Evolutionary conservation across 2,888 invertebrate species (phyloP), one percentile per base, ranked within the genome.

Genomic region (Sipha maydis): DNA sequence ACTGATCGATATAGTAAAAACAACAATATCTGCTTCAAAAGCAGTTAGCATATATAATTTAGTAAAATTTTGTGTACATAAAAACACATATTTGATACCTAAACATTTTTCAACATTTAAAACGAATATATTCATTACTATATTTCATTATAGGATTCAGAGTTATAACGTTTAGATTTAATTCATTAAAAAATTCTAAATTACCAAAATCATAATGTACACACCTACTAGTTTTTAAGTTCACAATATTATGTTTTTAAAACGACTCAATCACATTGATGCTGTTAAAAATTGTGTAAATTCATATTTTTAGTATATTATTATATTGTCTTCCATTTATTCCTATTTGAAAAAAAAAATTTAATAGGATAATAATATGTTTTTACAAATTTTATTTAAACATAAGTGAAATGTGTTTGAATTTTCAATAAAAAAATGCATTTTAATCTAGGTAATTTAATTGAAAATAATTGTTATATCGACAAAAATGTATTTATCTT

Each of bases 311-410:
- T 88, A 88, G 88, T 82, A 82, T 82, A 82, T 80, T 88, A 86
- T 86, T 86, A 88, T 88, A 88, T 88, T 88, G 88, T 88, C 88
- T 88, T 88, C 88, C 88, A 88, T 88, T 88, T 88, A 88, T 88
- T 88, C 88, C 88, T 88, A 88, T 88, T 88, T 79, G 28, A 88
- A 86, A 88, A 73, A 34, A 77, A 67, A 84, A 76, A 61, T 34
- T 79, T 79, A 61, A 79, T 88, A 88, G 80, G 80, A 88, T 88
- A 73, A 79, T 73, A 82, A 86, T 73, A 82, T 88, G 80, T 88
- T 88, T 88, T 82, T 75, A 82, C 56, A 88, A 79, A 88, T 82
- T 88, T 71, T 80, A 86, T 86, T 86, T 73, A 73, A 73, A 86
- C 61, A 25, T 86, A 82, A 75, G 80, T 61, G 28, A 88, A 88